phyloP scores from a whole-genome alignment of 2,113 vertebrate genomes.

The Apteryx mantelli region DNA sequence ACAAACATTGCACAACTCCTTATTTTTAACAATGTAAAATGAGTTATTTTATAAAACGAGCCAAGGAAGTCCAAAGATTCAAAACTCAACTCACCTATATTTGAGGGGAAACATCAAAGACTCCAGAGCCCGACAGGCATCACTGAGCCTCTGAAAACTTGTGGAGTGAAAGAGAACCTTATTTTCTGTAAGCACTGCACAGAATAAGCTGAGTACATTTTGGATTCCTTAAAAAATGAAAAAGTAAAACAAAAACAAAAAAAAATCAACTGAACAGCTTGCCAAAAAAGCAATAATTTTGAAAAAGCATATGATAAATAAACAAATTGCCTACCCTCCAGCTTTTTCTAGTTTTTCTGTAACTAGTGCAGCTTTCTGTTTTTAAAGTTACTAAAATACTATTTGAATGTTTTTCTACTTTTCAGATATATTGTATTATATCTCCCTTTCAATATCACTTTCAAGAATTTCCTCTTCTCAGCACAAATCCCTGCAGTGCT shows the following conservation, averaged over 20 bases:
- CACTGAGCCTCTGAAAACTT: constrained; percentile 96
- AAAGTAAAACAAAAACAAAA: constrained; percentile 11
- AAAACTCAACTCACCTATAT: constrained; percentile 86
- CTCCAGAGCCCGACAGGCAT: constrained; percentile 93
- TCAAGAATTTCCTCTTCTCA: constrained; percentile 32
- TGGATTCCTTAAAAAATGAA: constrained; percentile 89
- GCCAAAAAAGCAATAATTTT: not conserved
- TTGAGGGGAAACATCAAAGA: constrained; percentile 98
- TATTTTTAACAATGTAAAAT: not conserved
- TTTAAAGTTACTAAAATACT: not conserved
- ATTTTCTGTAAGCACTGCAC: constrained; percentile 96
- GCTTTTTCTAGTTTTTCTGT: constrained; percentile 5
- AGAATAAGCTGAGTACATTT: constrained; percentile 95
- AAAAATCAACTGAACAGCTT: not conserved
- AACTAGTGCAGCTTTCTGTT: not conserved
- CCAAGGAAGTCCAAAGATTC: not conserved
- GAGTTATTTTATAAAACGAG: not conserved
- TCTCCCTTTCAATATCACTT: constrained; percentile 7
- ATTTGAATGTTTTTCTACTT: not conserved
- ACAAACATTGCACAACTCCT: not conserved
- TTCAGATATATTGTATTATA: not conserved
- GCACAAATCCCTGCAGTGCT: not conserved
- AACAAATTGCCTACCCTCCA: not conserved
- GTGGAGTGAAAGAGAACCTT: constrained; percentile 98
- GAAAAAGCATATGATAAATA: not conserved